Base-by-base conservation (phyloP, 2,797 vertebrate species). In the Notoglanidium macrostoma region DNA sequence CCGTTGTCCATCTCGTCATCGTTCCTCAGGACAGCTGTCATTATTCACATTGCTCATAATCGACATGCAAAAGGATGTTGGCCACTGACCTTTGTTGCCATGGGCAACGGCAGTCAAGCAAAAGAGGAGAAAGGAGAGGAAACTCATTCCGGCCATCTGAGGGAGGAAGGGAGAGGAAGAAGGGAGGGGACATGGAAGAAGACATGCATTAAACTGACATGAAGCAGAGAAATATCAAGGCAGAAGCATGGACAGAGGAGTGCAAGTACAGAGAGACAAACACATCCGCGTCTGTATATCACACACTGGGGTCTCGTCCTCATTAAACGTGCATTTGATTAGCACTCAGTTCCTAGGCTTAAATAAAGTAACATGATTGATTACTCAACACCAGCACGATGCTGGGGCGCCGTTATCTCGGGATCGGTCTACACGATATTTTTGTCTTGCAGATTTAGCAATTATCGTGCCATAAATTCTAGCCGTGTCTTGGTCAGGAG, bases 41-140 rank as follows among this genome's bases (percentile, higher is more conserved):
- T 87, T 87, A 83, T 89, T 86, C 86, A 90, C 79, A 93, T 90
- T 89, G 93, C 91, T 92, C 87, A 94, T 91, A 93, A 92, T 92
- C 90, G 92, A 93, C 92, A 91, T 86, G 92, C 87, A 93, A 92
- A 93, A 93, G 89, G 91, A 94, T 84, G 92, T 44, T 86, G 94
- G 91, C 88, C 93, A 96, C 96, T 96, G 95, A 96, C 96, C 96
- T 96, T 96, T 96, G 95, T 96, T 96, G 95, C 95, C 93, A 95
- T 65, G 91, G 93, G 94, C 96, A 96, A 95, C 94, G 87, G 95
- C 95, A 95, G 94, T 93, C 93, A 94, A 95, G 94, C 94, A 94
- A 95, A 96, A 94, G 92, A 96, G 93, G 92, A 96, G 93, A 92
- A 96, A 95, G 94, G 95, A 95, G 95, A 96, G 94, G 94, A 95